phyloP scores from a whole-genome alignment of 2,888 invertebrate genomes.

The Acrobasis consociella region DNA sequence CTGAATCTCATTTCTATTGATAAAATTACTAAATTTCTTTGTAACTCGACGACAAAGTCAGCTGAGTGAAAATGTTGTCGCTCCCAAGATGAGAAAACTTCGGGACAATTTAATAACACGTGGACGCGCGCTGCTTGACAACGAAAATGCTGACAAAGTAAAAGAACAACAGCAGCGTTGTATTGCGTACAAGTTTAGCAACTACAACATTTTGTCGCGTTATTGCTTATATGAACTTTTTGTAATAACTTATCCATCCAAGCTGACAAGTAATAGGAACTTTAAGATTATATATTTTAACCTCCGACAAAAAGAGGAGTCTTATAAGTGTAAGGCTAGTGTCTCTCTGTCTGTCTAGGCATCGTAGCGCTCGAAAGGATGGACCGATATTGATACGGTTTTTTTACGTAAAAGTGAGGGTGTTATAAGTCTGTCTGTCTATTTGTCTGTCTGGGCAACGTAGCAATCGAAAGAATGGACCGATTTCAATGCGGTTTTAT shows the following conservation, averaged over 20 bases:
- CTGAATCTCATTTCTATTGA: too few species aligned
- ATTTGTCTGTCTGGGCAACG: too few species aligned
- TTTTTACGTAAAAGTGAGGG: too few species aligned
- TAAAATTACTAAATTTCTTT: too few species aligned
- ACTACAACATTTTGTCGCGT: conserved; percentile 13
- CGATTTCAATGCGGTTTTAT: too few species aligned
- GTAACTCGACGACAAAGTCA: conserved; percentile 27
- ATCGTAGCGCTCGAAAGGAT: too few species aligned
- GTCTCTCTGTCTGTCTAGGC: too few species aligned
- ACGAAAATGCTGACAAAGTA: conserved; percentile 48
- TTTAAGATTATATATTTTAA: conserved; percentile 12
- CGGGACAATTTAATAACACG: conserved; percentile 73
- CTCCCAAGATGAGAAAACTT: conserved; percentile 71
- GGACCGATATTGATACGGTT: too few species aligned
- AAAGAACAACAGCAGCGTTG: conserved; percentile 39
- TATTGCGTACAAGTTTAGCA: conserved; percentile 5
- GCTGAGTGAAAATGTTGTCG: conserved; percentile 36
- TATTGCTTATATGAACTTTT: conserved; percentile 22
- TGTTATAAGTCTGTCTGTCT: too few species aligned
- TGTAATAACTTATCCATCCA: conserved; percentile 19
- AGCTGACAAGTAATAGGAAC: conserved; percentile 3
- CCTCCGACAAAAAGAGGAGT: too few species aligned
- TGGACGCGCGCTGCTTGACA: conserved; percentile 51
- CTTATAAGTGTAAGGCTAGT: too few species aligned
- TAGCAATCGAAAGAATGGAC: too few species aligned